Evolutionary conservation across 2,113 vertebrate genomes (phyloP), one percentile per base, ranked within the genome.

Genomic region (Scomber scombrus): DNA sequence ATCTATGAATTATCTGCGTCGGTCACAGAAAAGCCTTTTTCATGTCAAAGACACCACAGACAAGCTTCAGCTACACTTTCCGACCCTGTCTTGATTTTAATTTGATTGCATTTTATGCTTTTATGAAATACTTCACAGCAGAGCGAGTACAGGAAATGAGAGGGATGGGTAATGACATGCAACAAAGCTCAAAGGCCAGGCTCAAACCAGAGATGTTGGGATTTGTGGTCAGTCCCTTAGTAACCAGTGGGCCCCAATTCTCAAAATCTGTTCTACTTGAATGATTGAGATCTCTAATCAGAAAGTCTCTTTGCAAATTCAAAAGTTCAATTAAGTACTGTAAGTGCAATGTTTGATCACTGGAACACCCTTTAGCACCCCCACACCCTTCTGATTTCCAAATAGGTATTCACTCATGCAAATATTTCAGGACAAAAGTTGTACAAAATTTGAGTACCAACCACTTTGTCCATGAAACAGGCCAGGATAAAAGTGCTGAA

Each of bases 1-100:
- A 15, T 26, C 34, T 60, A 51, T 51, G 16, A 85, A 67, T 50
- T 3, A 81, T 60, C 15, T 47, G 55, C 26, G 43, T 49, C 0
- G 3, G 75, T 69, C 75, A 74, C 1, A 3, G n/a, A 47, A 62
- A 21, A 71, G 55, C 31, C 2, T 40, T 23, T 57, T 67, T 47
- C 54, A 49, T 34, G 49, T 64, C 75, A 51, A 56, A 43, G 52
- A 54, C 62, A 34, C 18, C 7, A 3, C 5, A 40, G n/a, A 58
- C 34, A 40, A 9, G 34, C 34, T 40, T 40, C 34, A 40, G 9
- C 34, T 40, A 40, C 34, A 40, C 34, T 40, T 40, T 40, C 34
- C 9, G 2, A 26, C 43, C 19, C 9, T 11, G 18, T 16, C 6
- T 49, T 40, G 34, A 7, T 40, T 40, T 40, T 40, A 40, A 40